A percentile compares a stretch with the other conserved stretches of the same genome.
These are phyloP conservation scores for Gobius niger DNA, from an alignment of 2,113 vertebrate genomes.

Conservation along the genomic window DNA sequence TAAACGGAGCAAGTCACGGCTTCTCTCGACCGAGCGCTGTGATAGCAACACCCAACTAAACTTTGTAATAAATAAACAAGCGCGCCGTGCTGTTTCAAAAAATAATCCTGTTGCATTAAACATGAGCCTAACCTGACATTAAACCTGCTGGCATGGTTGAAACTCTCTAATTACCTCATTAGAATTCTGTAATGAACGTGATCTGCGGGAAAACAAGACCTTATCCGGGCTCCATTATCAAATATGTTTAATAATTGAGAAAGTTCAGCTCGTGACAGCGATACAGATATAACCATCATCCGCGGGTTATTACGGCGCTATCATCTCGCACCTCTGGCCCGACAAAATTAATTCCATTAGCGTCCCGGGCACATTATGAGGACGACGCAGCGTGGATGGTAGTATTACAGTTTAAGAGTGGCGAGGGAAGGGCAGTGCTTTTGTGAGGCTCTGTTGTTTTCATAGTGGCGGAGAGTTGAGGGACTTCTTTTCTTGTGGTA, in stretches of 20 bases:
- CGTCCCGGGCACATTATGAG: not conserved
- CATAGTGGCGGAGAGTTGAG: too few relatives aligned
- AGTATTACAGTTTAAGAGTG: too few relatives aligned
- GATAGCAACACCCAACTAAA: not conserved
- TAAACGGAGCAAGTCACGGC: too few relatives aligned
- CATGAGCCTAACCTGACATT: conserved; percentile 6
- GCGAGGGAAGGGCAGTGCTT: too few relatives aligned
- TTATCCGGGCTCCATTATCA: conserved; percentile 7
- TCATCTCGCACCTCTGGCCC: not conserved
- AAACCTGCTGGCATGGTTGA: not conserved
- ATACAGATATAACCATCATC: not conserved
- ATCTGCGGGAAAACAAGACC: conserved; percentile 2
- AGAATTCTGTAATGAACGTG: conserved; percentile 4
- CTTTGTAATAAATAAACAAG: not conserved
- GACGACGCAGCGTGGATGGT: not conserved
- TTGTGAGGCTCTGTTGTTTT: too few relatives aligned
- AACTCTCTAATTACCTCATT: conserved; percentile 7
- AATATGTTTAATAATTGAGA: conserved; percentile 9
- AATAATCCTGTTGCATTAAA: conserved; percentile 2
- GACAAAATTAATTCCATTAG: not conserved
- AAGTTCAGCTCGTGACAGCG: conserved; percentile 4
- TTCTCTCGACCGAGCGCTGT: not conserved
- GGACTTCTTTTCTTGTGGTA: too few relatives aligned
- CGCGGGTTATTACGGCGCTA: not conserved
- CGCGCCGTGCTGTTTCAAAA: not conserved